Conservation (phyloP, 2,888 invertebrate species). For the Temnothorax unifasciatus region DNA sequence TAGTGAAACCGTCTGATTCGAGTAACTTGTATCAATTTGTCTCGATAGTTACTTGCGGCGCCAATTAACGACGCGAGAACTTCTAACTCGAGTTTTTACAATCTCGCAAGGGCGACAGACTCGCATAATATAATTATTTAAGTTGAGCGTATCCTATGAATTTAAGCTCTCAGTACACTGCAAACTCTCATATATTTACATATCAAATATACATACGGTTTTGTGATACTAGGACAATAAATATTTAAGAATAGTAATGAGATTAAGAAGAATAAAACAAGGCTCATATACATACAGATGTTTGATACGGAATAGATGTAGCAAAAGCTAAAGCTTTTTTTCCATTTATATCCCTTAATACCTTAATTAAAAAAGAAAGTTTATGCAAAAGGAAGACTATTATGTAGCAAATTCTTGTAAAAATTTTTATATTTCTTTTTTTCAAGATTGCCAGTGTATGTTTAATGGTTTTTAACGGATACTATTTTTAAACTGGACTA, state of each 20-base stretch:
- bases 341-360: not conserved
- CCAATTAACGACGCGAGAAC: not conserved
- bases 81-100: not conserved
- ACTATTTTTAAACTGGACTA: not conserved
- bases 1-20: not conserved
- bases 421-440: not conserved
- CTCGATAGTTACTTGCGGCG: not conserved
- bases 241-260: not conserved
- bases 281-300: not conserved
- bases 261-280: not conserved
- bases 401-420: not conserved
- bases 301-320: not conserved
- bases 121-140: not conserved
- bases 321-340: not conserved
- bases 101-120: not conserved
- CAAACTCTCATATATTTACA: too few relatives aligned
- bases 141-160: not conserved
- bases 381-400: not conserved
- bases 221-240: not conserved
- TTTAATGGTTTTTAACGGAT: not conserved
- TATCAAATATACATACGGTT: too few relatives aligned
- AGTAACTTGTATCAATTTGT: slow-evolving; percentile 31
- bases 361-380: not conserved
- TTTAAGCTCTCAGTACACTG: too few relatives aligned
- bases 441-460: not conserved